These are phyloP conservation scores for Pygmarrhopalites habei DNA, from an alignment of 1,140 invertebrate genomes.

Conservation along the genomic window DNA sequence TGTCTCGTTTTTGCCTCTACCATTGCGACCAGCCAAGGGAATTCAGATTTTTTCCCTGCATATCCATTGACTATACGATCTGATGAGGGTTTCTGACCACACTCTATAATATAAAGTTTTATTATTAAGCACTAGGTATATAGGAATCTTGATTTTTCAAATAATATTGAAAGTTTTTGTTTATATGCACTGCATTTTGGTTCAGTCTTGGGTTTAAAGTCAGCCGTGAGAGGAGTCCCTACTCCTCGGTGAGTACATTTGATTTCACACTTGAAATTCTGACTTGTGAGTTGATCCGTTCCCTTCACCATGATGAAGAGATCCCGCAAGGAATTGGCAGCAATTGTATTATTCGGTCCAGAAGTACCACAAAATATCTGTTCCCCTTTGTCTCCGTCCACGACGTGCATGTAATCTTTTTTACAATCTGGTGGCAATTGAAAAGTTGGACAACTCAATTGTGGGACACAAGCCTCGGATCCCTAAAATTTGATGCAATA, in stretches of 20 bases:
- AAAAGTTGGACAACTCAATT: constrained; percentile 17
- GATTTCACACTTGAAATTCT: constrained; percentile 20
- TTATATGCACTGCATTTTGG: constrained; percentile 27
- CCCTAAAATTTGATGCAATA: constrained; percentile 19
- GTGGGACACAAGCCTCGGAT: constrained; percentile 30
- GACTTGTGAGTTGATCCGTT: no score
- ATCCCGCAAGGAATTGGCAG: constrained; percentile 23
- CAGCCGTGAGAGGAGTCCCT: constrained; percentile 8
- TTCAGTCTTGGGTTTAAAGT: constrained; percentile 12
- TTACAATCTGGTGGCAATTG: constrained; percentile 13
- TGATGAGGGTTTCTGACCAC: constrained; percentile 21
- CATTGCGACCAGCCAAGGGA: constrained; percentile 30
- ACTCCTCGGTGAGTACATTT: constrained; percentile 23
- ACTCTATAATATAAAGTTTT: constrained; percentile 17
- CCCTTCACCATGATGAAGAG: constrained; percentile 18
- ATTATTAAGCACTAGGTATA: not conserved
- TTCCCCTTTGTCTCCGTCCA: constrained; percentile 23
- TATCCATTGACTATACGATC: constrained; percentile 30
- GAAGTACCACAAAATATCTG: constrained; percentile 20
- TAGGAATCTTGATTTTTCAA: not conserved
- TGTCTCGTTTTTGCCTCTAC: constrained; percentile 30
- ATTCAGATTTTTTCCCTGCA: constrained; percentile 23
- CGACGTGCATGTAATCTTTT: constrained; percentile 15
- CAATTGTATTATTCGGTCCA: constrained; percentile 13
- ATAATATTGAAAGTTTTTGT: no score